Evolutionary conservation across 1,140 invertebrate genomes (phyloP), one percentile per base, ranked within the genome.

Genomic region (Psilanteris sp.): DNA sequence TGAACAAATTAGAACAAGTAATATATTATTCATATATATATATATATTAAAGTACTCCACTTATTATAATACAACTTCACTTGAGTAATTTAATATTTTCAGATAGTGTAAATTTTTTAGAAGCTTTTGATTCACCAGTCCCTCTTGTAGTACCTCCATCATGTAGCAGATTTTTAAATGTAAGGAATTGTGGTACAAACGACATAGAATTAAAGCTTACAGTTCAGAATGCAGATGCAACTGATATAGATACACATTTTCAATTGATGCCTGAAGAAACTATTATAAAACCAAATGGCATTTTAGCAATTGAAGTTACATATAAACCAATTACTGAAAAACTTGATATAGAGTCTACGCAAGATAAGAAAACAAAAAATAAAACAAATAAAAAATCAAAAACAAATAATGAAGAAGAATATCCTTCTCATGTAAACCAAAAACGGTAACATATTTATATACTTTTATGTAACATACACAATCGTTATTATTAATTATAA

Each of bases 121-220:
- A 59, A 27, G 43, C 64, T 8, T 24, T 41, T 9, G 52, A 68
- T 9, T 14, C 41, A 3, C 64, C 64, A 10, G 34, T 68, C 6
- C 64, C 64, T 4, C 34, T 68, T 1, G 64, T 68, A 13, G 15
- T 68, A 2, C 64, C 64, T 10, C 52, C 64, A 16, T 0, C 14
- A 1, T 6, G 14, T 34, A 14, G 10, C 1, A 0, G n/a, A n/a
- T n/a, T n/a, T n/a, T 44, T 68, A 8, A 50, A 68, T 1, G 8
- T 68, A 0, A 20, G 43, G 26, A 68, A 68, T 26, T 41, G 41
- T 34, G 43, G 64, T 13, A 18, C 4, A 13, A 50, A 31, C n/a
- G 46, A 64, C 0, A 8, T 52, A 2, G 27, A 41, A 13, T 4
- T 64, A 0, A 64, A 52, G 31, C 4, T 52, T 5, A 10, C 24